These are phyloP conservation scores for Solea solea DNA, from an alignment of 2,113 vertebrate genomes.

Conservation along the genomic window DNA sequence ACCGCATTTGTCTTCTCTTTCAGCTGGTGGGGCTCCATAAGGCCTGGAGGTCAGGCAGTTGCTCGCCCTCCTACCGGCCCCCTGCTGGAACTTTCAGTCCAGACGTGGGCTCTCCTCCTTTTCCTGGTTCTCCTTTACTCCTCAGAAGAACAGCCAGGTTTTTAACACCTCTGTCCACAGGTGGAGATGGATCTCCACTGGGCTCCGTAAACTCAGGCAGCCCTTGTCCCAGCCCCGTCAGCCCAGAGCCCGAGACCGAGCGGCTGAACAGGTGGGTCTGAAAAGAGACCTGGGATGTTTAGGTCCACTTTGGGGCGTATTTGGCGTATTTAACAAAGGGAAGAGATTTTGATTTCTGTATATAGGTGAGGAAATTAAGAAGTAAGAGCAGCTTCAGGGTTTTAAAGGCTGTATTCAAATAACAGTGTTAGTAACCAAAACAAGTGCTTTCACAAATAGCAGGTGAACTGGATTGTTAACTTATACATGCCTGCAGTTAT, in stretches of 20 bases:
- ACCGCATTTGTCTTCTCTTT: background rate
- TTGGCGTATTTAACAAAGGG: too few relatives aligned
- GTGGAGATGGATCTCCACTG: conserved; percentile 60
- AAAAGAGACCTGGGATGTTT: background rate
- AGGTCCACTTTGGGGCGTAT: too few relatives aligned
- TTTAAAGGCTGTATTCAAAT: too few relatives aligned
- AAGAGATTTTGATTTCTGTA: too few relatives aligned
- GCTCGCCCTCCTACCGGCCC: conserved; percentile 54
- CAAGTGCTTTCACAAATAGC: too few relatives aligned
- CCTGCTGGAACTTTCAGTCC: conserved; percentile 61
- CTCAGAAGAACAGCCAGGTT: conserved; percentile 60
- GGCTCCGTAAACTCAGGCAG: conserved; percentile 58
- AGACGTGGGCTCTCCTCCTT: conserved; percentile 75
- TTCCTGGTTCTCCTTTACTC: conserved; percentile 78
- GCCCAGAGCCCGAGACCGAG: conserved; percentile 73
- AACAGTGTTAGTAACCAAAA: too few relatives aligned
- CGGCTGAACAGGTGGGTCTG: conserved; percentile 76
- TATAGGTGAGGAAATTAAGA: too few relatives aligned
- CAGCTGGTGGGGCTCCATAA: conserved; percentile 83
- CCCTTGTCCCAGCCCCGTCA: conserved; percentile 53
- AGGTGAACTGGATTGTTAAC: too few relatives aligned
- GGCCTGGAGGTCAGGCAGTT: conserved; percentile 69
- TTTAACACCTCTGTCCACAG: conserved; percentile 43
- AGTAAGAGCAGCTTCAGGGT: too few relatives aligned
- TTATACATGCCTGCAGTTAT: too few relatives aligned